These are phyloP conservation scores for Oryzias melastigma DNA, from an alignment of 2,113 vertebrate species.

Conservation along the genomic window DNA sequence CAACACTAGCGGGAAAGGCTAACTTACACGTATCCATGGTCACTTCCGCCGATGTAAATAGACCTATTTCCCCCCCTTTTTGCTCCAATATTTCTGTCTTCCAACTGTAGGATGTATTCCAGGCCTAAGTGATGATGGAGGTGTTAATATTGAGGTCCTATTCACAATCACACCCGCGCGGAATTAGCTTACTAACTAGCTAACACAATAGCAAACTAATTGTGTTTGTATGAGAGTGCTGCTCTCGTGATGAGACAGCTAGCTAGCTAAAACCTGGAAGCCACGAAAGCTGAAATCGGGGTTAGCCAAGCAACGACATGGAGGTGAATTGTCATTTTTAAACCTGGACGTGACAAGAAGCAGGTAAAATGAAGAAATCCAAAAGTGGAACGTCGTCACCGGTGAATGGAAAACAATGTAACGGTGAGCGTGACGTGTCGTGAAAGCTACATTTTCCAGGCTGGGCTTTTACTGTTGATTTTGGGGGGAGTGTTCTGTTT, in stretches of 20 bases:
- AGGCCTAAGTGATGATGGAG: constrained; percentile 11
- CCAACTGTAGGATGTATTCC: background rate
- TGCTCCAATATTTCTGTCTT: background rate
- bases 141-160: background rate
- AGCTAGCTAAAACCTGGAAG: constrained; percentile 16
- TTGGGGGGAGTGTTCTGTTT: background rate
- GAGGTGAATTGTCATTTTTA: constrained; percentile 33
- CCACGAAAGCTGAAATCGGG: constrained; percentile 14
- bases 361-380: constrained; percentile 59
- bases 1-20: constrained; percentile 13
- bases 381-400: constrained; percentile 59
- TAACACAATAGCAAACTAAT: constrained; percentile 38
- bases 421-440: background rate
- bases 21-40: constrained; percentile 17
- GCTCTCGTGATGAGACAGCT: constrained; percentile 46
- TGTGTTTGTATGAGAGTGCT: constrained; percentile 31
- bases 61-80: constrained; percentile 19
- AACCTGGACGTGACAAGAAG: constrained; percentile 13
- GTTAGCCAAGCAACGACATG: constrained; percentile 14
- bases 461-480: no score
- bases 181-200: constrained; percentile 29
- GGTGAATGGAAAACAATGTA: constrained; percentile 70
- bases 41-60: constrained; percentile 50
- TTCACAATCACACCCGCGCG: constrained; percentile 1
- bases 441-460: background rate